These are phyloP conservation scores for Liparis tanakae DNA, from an alignment of 2,797 vertebrate species.

Conservation along the genomic window DNA sequence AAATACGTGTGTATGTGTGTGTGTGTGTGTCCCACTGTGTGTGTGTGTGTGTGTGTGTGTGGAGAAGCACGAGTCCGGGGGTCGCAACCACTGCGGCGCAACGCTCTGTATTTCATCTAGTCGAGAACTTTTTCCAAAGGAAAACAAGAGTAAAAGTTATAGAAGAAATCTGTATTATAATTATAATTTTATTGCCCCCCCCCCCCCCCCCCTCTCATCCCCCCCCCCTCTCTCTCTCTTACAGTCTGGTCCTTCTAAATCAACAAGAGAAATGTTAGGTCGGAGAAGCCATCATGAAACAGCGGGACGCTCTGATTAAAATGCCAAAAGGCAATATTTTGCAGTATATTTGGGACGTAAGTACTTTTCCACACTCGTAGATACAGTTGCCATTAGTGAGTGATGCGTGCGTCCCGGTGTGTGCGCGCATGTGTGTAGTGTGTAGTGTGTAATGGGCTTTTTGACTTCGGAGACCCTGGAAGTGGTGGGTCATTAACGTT, in stretches of 20 bases:
- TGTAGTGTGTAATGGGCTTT: constrained; percentile 64
- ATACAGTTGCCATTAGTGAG: constrained; percentile 54
- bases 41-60: constrained; percentile 12
- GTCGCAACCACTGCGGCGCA: constrained; percentile 60
- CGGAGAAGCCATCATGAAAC: constrained; percentile 47
- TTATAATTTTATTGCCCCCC: constrained; percentile 65
- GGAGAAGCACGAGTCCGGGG: constrained; percentile 56
- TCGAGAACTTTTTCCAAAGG: constrained; percentile 77
- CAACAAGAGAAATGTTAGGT: constrained; percentile 55
- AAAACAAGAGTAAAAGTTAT: constrained; percentile 74
- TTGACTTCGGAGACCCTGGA: constrained; percentile 69
- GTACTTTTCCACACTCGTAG: constrained; percentile 65
- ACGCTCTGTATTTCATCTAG: constrained; percentile 69
- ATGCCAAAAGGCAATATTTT: constrained; percentile 61
- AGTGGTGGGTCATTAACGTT: constrained; percentile 76
- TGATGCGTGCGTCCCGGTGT: constrained; percentile 45
- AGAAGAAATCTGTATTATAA: constrained; percentile 73
- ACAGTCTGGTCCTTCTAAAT: constrained; percentile 54
- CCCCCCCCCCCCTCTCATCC: constrained; percentile 42
- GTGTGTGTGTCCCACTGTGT: constrained; percentile 33
- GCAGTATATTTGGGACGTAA: constrained; percentile 55
- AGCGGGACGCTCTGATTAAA: constrained; percentile 56
- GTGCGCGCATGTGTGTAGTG: constrained; percentile 41
- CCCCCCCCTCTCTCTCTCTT: constrained; percentile 2
- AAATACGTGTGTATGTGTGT: background rate